Percentiles rank a stretch among this genome's conserved stretches.
These are phyloP conservation scores for Cantharis nigra DNA, from an alignment of 2,888 invertebrate species.

Conservation along the genomic window DNA sequence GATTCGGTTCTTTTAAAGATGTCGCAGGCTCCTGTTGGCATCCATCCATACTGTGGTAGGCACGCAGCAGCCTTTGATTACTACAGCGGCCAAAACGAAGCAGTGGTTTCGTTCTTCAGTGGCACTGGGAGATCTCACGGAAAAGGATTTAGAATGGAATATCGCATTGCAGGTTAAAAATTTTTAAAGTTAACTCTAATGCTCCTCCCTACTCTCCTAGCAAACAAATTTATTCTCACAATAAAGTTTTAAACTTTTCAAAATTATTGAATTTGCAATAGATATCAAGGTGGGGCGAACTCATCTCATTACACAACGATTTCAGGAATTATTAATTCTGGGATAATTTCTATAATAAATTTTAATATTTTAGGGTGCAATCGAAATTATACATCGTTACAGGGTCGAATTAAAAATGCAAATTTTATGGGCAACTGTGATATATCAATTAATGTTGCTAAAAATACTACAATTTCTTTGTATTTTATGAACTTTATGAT, in stretches of 20 bases:
- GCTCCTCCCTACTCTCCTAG: no score
- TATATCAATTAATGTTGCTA: slow-evolving; percentile 68
- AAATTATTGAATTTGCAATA: no score
- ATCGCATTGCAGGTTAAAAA: slow-evolving; percentile 59
- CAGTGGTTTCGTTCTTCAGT: slow-evolving; percentile 60
- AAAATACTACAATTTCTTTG: slow-evolving; percentile 70
- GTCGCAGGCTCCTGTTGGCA: slow-evolving; percentile 39
- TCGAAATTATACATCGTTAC: slow-evolving; percentile 70
- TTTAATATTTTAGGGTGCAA: slow-evolving; percentile 60
- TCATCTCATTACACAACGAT: no score
- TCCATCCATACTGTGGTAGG: slow-evolving; percentile 61
- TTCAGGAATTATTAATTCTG: no score
- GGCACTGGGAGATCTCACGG: slow-evolving; percentile 51
- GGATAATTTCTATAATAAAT: not conserved
- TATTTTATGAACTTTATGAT: slow-evolving; percentile 64
- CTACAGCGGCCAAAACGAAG: slow-evolving; percentile 53
- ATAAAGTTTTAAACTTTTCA: no score
- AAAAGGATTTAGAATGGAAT: slow-evolving; percentile 71
- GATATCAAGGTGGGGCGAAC: no score
- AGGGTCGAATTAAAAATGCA: slow-evolving; percentile 68
- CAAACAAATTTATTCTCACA: no score
- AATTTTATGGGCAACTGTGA: slow-evolving; percentile 60
- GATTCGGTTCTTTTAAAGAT: slow-evolving; percentile 37
- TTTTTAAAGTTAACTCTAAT: no score
- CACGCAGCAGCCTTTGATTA: slow-evolving; percentile 57